Evolutionary conservation across 2,113 vertebrate genomes (phyloP).

Genomic region (Nanger granti): DNA sequence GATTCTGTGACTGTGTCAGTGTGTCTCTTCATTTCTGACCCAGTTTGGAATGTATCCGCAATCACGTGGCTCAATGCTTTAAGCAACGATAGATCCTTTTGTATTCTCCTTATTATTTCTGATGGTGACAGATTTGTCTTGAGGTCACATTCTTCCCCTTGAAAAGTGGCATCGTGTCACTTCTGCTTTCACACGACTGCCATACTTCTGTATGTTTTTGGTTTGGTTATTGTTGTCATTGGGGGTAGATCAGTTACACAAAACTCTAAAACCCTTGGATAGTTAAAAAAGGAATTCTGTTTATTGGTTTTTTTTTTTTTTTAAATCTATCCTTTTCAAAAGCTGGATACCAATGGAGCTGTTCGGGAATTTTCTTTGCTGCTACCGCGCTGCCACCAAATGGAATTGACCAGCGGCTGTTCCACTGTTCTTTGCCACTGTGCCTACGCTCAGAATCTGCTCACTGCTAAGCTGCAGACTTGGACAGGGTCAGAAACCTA

Average conservation of each 20-base stretch:
- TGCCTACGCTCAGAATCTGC: constrained; percentile 88
- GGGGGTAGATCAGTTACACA: constrained; percentile 42
- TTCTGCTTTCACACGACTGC: constrained; percentile 72
- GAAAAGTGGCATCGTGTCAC: constrained; percentile 51
- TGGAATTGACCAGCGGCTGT: constrained; percentile 83
- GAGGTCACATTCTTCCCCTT: constrained; percentile 55
- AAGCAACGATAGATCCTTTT: constrained; percentile 23
- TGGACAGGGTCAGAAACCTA: constrained; percentile 71
- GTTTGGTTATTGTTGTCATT: not conserved
- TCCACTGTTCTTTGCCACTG: constrained; percentile 92
- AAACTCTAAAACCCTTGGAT: constrained; percentile 56
- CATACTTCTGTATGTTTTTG: constrained; percentile 32
- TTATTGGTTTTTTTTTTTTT: constrained; percentile 53
- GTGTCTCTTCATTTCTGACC: constrained; percentile 36
- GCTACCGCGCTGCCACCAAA: constrained; percentile 80
- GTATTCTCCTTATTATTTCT: not conserved
- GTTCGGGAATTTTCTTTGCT: constrained; percentile 78
- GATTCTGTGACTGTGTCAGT: not conserved
- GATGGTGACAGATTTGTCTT: constrained; percentile 51
- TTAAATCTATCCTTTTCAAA: constrained; percentile 72
- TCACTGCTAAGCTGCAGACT: constrained; percentile 82
- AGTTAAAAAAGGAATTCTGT: constrained; percentile 49
- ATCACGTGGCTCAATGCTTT: constrained; percentile 17
- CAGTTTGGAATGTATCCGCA: constrained; percentile 61
- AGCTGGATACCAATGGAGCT: constrained; percentile 72